A percentile compares a stretch with the other conserved stretches of the same genome.
Conservation (phyloP, 2,113 vertebrate genomes). For the Acrocephalus kingi region DNA sequence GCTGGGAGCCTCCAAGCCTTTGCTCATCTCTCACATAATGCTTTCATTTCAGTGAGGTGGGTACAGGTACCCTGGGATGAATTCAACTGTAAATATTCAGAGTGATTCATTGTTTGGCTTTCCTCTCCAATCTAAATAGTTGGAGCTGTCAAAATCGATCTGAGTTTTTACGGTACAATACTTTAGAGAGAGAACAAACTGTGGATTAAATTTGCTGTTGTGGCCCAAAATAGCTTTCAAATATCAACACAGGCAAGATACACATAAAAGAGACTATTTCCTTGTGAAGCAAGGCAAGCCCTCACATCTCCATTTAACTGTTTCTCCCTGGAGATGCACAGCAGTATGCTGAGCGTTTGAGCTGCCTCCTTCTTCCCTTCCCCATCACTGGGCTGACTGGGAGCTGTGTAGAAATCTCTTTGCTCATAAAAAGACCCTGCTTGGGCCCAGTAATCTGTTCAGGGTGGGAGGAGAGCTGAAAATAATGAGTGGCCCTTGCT, state of each 20-base stretch:
- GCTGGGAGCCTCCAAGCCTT: neutral
- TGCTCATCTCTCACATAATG: neutral
- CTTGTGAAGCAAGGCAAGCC: slow-evolving; percentile 44
- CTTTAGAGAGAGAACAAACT: slow-evolving; percentile 63
- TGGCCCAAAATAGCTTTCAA: slow-evolving; percentile 66
- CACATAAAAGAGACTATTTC: slow-evolving; percentile 56
- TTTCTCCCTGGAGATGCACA: slow-evolving; percentile 24
- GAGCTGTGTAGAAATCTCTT: neutral
- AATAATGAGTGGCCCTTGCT: neutral
- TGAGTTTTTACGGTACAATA: slow-evolving; percentile 45
- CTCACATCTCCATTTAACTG: slow-evolving; percentile 57
- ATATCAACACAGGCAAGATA: slow-evolving; percentile 61
- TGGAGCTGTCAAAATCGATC: slow-evolving; percentile 67
- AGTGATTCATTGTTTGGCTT: slow-evolving; percentile 68
- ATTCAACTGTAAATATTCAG: slow-evolving; percentile 68
- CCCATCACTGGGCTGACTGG: neutral
- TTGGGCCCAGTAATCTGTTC: neutral
- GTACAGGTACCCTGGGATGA: slow-evolving; percentile 57
- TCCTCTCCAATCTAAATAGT: slow-evolving; percentile 64
- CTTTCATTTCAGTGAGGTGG: slow-evolving; percentile 44
- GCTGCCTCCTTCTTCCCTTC: neutral
- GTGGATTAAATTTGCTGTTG: slow-evolving; percentile 62
- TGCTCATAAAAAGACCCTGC: neutral
- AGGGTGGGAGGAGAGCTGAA: neutral
- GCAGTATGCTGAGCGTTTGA: neutral